Percentiles rank a stretch among this genome's conserved stretches.
phyloP scores from a whole-genome alignment of 2,113 vertebrate genomes.

The Plestiodon gilberti region DNA sequence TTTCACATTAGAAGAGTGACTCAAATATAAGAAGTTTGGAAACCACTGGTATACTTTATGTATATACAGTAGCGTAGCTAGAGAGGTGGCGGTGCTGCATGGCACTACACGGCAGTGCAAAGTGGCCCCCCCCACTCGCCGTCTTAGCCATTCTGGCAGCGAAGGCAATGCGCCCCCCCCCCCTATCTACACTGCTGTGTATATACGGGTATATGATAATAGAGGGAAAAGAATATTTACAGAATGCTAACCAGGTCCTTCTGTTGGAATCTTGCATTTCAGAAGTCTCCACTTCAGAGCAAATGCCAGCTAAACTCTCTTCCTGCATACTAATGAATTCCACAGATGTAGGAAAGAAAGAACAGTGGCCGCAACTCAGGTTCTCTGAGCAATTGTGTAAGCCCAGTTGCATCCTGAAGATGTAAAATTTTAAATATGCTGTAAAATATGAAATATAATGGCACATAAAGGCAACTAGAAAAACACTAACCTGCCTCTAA shows the following conservation, averaged over 20 bases:
- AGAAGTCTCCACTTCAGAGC: background rate
- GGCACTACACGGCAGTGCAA: no score
- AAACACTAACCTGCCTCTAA: background rate
- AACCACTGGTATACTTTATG: no score
- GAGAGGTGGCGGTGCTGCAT: no score
- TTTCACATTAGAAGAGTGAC: no score
- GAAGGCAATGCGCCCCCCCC: no score
- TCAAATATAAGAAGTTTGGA: no score
- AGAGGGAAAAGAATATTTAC: background rate
- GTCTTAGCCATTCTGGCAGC: no score
- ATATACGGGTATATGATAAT: no score
- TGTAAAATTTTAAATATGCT: conserved; percentile 17
- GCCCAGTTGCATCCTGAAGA: background rate
- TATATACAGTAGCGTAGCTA: no score
- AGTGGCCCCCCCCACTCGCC: no score
- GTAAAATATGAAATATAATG: background rate
- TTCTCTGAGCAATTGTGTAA: background rate
- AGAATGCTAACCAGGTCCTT: background rate
- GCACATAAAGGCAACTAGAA: conserved; percentile 20
- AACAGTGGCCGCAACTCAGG: background rate
- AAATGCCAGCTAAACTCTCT: background rate
- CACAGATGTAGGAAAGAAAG: background rate
- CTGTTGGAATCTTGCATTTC: background rate
- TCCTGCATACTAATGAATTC: background rate
- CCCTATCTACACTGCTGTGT: no score